Base-by-base conservation (phyloP, 1,140 invertebrate species). In the Nilaparvata lugens region DNA sequence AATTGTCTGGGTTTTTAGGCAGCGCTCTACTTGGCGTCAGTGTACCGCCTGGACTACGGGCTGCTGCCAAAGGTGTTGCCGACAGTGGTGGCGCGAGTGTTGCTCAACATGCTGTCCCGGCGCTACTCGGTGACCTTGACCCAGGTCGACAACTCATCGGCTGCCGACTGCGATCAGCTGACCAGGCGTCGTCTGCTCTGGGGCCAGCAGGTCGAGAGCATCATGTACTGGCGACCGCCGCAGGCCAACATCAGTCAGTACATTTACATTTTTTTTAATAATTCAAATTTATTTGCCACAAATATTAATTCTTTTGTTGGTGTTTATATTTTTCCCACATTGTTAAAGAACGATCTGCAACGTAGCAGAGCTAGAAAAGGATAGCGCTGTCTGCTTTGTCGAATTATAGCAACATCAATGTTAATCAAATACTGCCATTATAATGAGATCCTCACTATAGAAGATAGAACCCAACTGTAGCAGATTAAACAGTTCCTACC, bases 201-300 rank as follows among this genome's bases (percentile, higher is more conserved):
- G 78, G 83, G 87, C 1, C 83, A 88, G 51, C 77, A 79, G 31
- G 78, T 90, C 0, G 78, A 80, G 18, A 78, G 79, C 60, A 79
- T 85, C 0, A 71, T 90, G n/a, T 87, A 86, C 63, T 90, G 87
- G 81, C 77, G 85, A 64, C 87, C 88, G 24, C 86, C 86, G 2
- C 88, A 89, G 71, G 86, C 86, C 23, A 90, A 90, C 70, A 87
- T 87, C 42, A 83, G 88, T 88, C 75, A 81, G 81, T 75, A 61
- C 52, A 16, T 52, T 42, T 2, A 54, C 25, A 23, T 51, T 40
- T 40, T 40, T n/a, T 40, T n/a, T 40, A n/a, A n/a, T n/a, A n/a
- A n/a, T n/a, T n/a, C n/a, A n/a, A n/a, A n/a, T n/a, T n/a, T n/a
- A n/a, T n/a, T n/a, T n/a, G n/a, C n/a, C n/a, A n/a, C n/a, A n/a